phyloP scores from a whole-genome alignment of 2,888 invertebrate species.

The Pachycephus smyrnensis region DNA sequence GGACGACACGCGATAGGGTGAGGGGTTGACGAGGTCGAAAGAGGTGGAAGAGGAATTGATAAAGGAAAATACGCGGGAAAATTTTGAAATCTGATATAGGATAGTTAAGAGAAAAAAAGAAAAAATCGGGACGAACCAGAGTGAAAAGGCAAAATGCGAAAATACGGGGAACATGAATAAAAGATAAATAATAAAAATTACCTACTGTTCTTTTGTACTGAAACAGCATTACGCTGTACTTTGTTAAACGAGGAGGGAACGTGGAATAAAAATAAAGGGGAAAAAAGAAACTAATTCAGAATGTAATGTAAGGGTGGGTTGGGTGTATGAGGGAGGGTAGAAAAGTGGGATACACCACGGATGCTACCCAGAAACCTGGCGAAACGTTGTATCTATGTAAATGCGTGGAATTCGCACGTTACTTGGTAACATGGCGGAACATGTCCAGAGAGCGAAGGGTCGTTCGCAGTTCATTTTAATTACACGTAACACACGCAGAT shows the following conservation, averaged over 20 bases:
- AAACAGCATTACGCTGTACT: background rate
- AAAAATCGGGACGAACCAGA: background rate
- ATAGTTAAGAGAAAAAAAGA: background rate
- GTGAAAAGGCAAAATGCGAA: background rate
- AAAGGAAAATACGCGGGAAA: background rate
- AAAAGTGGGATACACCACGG: background rate
- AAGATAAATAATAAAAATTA: background rate
- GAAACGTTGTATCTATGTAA: background rate
- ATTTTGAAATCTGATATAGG: background rate
- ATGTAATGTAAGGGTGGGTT: background rate
- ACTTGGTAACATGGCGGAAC: background rate
- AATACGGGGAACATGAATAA: background rate
- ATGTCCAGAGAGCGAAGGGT: conserved; percentile 5
- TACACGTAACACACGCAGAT: background rate
- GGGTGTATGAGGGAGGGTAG: background rate
- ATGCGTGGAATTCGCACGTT: background rate
- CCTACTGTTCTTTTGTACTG: background rate
- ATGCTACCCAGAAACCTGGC: background rate
- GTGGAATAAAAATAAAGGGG: background rate
- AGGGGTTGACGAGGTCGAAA: background rate
- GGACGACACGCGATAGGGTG: background rate
- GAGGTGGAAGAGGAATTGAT: background rate
- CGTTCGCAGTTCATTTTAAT: conserved; percentile 2
- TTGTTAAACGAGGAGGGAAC: background rate
- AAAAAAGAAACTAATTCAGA: background rate